Evolutionary conservation across 2,888 invertebrate genomes (phyloP).

Genomic region (Idaea aversata): DNA sequence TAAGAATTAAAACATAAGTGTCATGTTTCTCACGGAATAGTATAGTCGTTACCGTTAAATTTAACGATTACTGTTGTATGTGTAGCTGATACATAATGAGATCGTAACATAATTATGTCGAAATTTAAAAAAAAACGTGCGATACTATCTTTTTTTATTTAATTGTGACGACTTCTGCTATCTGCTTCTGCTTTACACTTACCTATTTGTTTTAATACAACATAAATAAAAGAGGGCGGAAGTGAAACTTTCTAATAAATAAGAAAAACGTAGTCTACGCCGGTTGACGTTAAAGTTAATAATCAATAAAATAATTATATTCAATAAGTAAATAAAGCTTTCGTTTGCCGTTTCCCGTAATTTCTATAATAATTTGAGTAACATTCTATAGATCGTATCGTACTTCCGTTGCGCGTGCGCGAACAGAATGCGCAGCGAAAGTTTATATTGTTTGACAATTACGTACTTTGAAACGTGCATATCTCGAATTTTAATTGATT

Average conservation of each 20-base stretch:
- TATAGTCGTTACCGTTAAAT: neutral
- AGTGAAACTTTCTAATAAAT: neutral
- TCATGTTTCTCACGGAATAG: constrained; percentile 1
- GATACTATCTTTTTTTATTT: neutral
- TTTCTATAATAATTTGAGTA: neutral
- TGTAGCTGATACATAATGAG: neutral
- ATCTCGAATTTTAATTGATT: neutral
- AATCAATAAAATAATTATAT: constrained; percentile 1
- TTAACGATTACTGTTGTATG: neutral
- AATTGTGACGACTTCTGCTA: neutral
- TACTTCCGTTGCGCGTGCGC: neutral
- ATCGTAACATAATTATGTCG: neutral
- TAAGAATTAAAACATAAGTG: constrained; percentile 1
- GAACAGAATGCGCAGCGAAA: neutral
- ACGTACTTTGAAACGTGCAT: neutral
- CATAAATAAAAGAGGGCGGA: neutral
- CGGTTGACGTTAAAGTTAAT: neutral
- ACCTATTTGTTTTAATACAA: too few species aligned
- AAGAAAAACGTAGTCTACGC: neutral
- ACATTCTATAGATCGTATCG: neutral
- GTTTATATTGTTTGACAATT: neutral
- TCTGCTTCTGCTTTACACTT: too few species aligned
- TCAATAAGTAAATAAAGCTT: neutral
- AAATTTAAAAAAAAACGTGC: neutral
- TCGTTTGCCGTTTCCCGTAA: neutral